Evolutionary conservation across 2,888 invertebrate species (phyloP), one percentile per base, ranked within the genome.

Genomic region (Arrhopalites spinosus): DNA sequence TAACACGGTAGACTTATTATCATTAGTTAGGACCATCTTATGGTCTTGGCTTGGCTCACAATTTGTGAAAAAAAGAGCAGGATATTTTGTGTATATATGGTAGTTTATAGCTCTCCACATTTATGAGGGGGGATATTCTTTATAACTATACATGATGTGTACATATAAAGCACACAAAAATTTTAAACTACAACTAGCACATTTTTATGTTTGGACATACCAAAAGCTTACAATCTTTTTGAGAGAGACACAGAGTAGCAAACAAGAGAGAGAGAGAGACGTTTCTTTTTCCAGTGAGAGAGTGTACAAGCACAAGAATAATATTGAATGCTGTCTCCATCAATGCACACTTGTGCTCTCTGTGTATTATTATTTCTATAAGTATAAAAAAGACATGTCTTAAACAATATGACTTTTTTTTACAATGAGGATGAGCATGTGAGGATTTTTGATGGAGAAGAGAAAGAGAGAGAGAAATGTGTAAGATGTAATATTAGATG

Each of bases 331-430:
- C n/a, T 61, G 13, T 61, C 3, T 27, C 5, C 17, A 20, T 53
- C 5, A n/a, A 53, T 15, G 17, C 53, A 17, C 20, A 20, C 59
- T 59, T 8, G 59, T 59, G 23, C 59, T n/a, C 20, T 59, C 11
- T 36, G 36, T 36, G 36, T 36, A 11, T 36, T 36, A 36, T 36
- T 36, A 36, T 36, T 36, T 36, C 5, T 36, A 11, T 25, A 59
- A 20, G 20, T 59, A 59, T 23, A 25, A 11, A 59, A 23, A 11
- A 25, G 53, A 2, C 43, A 20, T 66, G 36, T 64, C 30, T 66
- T 66, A 66, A 66, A 66, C 66, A 66, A 66, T 66, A 36, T 66
- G 66, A n/a, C n/a, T n/a, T n/a, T n/a, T n/a, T 68, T 68, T 68
- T 68, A 68, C 47, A 68, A 68, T 27, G 27, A 69, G 67, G 53